Conservation (phyloP, 2,888 invertebrate genomes). For the Timandra comae region DNA sequence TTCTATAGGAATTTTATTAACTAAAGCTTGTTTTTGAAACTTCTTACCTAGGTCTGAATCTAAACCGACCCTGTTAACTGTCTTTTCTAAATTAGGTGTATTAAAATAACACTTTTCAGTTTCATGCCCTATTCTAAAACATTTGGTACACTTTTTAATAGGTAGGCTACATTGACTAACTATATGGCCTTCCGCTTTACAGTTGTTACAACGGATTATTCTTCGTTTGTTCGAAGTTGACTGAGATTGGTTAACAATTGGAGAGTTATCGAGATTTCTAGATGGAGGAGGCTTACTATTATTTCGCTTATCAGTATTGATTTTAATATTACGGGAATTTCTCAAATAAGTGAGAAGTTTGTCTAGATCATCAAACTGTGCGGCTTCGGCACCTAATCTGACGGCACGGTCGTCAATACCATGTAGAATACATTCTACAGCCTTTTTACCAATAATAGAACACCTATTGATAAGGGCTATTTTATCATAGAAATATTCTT, state of each 20-base stretch:
- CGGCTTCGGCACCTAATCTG: constrained; percentile 2
- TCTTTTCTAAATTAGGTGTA: too few relatives aligned
- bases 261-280: not conserved
- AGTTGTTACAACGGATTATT: not conserved
- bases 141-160: not conserved
- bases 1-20: not conserved
- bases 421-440: too few relatives aligned
- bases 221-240: too few relatives aligned
- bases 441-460: too few relatives aligned
- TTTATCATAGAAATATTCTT: too few relatives aligned
- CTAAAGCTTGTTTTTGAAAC: not conserved
- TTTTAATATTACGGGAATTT: not conserved
- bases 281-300: not conserved
- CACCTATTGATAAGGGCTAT: too few relatives aligned
- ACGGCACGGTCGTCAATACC: too few relatives aligned
- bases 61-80: not conserved
- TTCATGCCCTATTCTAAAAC: not conserved
- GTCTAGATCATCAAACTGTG: not conserved
- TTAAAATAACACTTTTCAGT: not conserved
- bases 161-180: not conserved
- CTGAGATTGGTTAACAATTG: not conserved
- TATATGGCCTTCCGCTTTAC: not conserved
- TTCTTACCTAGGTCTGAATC: not conserved
- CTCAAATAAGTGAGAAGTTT: constrained; percentile 20
- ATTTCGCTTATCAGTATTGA: not conserved